phyloP scores from a whole-genome alignment of 2,888 invertebrate species.

The Zaprionus bogoriensis region DNA sequence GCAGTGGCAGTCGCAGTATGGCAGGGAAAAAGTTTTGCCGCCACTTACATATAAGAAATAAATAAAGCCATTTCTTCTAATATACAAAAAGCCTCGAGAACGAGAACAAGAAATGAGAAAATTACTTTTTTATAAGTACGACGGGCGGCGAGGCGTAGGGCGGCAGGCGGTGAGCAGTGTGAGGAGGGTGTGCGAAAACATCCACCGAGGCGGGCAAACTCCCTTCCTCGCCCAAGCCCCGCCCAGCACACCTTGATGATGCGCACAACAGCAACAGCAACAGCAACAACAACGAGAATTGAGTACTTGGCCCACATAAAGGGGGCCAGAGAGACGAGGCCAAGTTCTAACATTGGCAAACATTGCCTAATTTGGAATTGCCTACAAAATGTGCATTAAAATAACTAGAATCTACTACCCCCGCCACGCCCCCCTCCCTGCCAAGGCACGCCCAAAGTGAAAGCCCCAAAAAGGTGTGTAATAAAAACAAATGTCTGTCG shows the following conservation, averaged over 20 bases:
- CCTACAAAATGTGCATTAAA: slow-evolving; percentile 81
- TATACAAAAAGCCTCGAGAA: slow-evolving; percentile 81
- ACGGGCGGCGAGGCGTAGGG: too few species aligned
- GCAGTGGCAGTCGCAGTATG: too few species aligned
- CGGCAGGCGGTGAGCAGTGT: neutral
- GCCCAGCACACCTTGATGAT: slow-evolving; percentile 56
- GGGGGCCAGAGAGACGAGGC: slow-evolving; percentile 1
- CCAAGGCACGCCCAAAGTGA: slow-evolving; percentile 14
- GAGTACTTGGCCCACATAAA: slow-evolving; percentile 51
- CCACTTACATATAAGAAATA: slow-evolving; percentile 77
- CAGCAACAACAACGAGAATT: slow-evolving; percentile 23
- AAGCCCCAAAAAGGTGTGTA: slow-evolving; percentile 80
- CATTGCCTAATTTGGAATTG: slow-evolving; percentile 80
- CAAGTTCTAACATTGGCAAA: slow-evolving; percentile 49
- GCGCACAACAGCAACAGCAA: slow-evolving; percentile 17
- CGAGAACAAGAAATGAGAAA: slow-evolving; percentile 76
- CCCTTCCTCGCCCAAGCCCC: neutral
- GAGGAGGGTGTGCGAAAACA: neutral
- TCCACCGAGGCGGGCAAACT: neutral
- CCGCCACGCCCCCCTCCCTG: neutral
- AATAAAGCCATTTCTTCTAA: slow-evolving; percentile 83
- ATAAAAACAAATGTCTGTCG: slow-evolving; percentile 84
- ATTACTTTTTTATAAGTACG: slow-evolving; percentile 81
- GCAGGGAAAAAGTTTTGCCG: slow-evolving; percentile 65
- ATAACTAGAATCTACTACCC: slow-evolving; percentile 78